Percentiles rank a stretch among this genome's conserved stretches.
These are phyloP conservation scores for Felis chaus DNA, from an alignment of 2,113 vertebrate species.

Conservation along the genomic window DNA sequence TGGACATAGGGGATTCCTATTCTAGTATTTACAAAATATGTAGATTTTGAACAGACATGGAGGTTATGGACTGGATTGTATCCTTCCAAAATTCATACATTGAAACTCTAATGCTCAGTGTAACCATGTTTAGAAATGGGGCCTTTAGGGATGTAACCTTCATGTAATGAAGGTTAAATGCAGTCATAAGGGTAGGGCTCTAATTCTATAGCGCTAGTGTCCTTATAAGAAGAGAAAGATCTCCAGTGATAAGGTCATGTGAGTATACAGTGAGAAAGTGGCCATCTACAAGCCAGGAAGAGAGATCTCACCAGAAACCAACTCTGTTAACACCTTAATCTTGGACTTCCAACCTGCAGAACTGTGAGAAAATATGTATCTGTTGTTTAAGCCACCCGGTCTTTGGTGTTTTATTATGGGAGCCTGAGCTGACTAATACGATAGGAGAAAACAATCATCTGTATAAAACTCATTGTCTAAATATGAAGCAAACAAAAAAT, in stretches of 20 bases:
- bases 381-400: background rate
- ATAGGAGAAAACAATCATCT: background rate
- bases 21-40: background rate
- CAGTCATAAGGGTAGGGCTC: background rate
- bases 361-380: background rate
- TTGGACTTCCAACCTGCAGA: too few relatives aligned
- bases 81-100: background rate
- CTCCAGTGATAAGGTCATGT: background rate
- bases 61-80: background rate
- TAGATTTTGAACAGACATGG: constrained; percentile 21
- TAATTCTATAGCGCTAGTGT: background rate
- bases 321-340: too few relatives aligned
- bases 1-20: background rate
- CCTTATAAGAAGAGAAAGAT: background rate
- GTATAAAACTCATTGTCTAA: background rate
- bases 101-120: background rate
- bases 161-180: background rate
- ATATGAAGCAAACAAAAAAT: background rate
- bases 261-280: background rate
- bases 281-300: background rate
- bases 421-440: background rate
- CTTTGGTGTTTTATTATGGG: background rate
- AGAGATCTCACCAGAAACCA: too few relatives aligned
- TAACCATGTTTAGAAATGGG: background rate
- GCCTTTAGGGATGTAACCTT: background rate